Evolutionary conservation across 2,113 vertebrate species (phyloP), one percentile per base, ranked within the genome.

Genomic region (Nyctibius bracteatus): DNA sequence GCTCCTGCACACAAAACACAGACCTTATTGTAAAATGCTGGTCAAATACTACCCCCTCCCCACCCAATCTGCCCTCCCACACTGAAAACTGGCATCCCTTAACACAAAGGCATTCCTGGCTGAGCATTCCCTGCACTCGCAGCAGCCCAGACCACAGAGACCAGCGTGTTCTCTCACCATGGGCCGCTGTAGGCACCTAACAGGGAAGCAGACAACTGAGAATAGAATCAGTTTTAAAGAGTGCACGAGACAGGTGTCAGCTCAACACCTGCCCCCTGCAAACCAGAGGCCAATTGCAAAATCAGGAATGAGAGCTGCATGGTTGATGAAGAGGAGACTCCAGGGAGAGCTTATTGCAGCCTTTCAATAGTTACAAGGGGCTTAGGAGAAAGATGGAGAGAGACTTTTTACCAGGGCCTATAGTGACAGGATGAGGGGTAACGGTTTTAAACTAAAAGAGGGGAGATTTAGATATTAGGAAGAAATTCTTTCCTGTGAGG

Each of bases 1-100:
- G 99, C 73, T 99, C 99, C 99, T 99, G 97, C 46, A 47, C 8
- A 62, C 4, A 81, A 74, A 95, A 35, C 35, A 91, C 30, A 92
- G 35, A 23, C 15, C 5, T 3, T 18, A 47, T 57, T 55, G 90
- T 74, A 78, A 71, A 81, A 79, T 4, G 30, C 7, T 3, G 8
- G 57, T 46, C 70, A 81, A 79, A 43, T 19, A 74, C 19, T 39
- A 37, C 3, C 61, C 54, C 18, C 27, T 4, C 41, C 12, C 6
- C 8, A 3, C 4, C n/a, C 16, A 70, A 27, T 9, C n/a, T 54
- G 39, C 77, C 58, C 59, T 63, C 83, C 51, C 67, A 66, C 35
- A 15, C 7, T 30, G 77, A 73, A 39, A 39, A 27, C 0, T 49
- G 33, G 67, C 37, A 55, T 15, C 52, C 75, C 16, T 7, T 44